Evolutionary conservation across 2,797 vertebrate species (phyloP).

Genomic region (Channa striata): DNA sequence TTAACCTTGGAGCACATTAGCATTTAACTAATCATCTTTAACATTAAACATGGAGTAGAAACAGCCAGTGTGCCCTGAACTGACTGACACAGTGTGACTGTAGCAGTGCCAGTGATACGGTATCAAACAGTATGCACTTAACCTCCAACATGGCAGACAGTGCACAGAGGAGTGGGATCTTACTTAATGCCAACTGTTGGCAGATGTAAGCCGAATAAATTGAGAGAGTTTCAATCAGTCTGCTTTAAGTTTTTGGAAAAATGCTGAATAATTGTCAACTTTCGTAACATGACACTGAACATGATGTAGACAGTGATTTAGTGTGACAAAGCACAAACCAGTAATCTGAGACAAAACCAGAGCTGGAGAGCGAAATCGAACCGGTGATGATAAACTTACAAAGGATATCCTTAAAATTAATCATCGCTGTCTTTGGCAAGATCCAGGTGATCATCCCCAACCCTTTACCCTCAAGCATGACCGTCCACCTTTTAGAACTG

Average conservation of each 20-base stretch:
- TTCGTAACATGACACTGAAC: conserved; percentile 7
- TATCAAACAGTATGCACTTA: conserved; percentile 64
- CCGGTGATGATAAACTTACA: conserved; percentile 77
- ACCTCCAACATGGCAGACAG: conserved; percentile 49
- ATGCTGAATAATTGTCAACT: not conserved
- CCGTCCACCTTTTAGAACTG: conserved; percentile 54
- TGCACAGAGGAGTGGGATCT: conserved; percentile 18
- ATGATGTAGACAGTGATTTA: conserved; percentile 3
- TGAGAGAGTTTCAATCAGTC: not conserved
- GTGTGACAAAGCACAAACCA: conserved; percentile 40
- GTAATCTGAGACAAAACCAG: conserved; percentile 43
- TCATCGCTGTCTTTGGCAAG: conserved; percentile 73
- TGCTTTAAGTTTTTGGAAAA: not conserved
- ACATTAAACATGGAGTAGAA: conserved; percentile 61
- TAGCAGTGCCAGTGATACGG: conserved; percentile 55
- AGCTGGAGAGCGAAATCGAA: conserved; percentile 64
- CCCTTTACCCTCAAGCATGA: conserved; percentile 49
- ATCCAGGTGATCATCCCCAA: conserved; percentile 70
- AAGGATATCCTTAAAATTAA: conserved; percentile 79
- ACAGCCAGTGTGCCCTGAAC: conserved; percentile 55
- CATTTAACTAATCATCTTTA: conserved; percentile 61
- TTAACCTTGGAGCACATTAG: conserved; percentile 59
- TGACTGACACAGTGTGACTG: conserved; percentile 45
- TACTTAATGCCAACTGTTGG: conserved; percentile 1
- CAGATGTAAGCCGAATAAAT: conserved; percentile 12